Evolutionary conservation across 2,797 vertebrate genomes (phyloP).

Genomic region (Pseudochirops cupreus): DNA sequence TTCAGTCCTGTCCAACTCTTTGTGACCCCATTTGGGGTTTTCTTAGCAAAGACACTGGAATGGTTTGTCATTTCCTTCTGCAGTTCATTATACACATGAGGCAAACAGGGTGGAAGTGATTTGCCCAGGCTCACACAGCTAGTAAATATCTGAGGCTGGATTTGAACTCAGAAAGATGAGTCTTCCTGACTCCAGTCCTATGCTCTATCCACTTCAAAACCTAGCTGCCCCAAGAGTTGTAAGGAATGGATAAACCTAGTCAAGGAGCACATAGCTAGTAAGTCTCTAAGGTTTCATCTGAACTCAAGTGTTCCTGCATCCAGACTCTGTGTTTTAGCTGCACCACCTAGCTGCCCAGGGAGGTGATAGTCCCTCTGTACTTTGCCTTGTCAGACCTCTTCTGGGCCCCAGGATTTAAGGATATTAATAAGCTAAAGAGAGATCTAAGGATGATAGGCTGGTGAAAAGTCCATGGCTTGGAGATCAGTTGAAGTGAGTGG

Average conservation of each 20-base stretch:
- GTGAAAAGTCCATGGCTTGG: background rate
- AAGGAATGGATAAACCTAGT: background rate
- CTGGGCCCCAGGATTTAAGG: background rate
- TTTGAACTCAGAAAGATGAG: background rate
- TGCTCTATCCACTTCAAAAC: background rate
- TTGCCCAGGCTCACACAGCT: background rate
- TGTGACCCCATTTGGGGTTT: background rate
- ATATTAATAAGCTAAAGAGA: background rate
- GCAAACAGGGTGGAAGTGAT: background rate
- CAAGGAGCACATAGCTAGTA: background rate
- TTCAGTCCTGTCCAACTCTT: background rate
- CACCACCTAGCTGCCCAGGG: background rate
- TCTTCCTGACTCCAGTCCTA: background rate
- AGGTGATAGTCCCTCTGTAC: background rate
- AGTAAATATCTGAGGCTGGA: background rate
- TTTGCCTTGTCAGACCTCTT: background rate
- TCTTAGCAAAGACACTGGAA: background rate
- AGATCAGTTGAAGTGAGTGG: background rate
- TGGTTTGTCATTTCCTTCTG: background rate
- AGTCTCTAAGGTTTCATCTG: background rate
- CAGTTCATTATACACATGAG: background rate
- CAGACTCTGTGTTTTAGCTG: background rate
- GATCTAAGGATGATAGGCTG: background rate
- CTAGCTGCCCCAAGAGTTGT: background rate
- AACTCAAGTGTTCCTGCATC: background rate